Evolutionary conservation across 1,140 invertebrate species (phyloP).

Genomic region (Pogonomyrmex californicus): DNA sequence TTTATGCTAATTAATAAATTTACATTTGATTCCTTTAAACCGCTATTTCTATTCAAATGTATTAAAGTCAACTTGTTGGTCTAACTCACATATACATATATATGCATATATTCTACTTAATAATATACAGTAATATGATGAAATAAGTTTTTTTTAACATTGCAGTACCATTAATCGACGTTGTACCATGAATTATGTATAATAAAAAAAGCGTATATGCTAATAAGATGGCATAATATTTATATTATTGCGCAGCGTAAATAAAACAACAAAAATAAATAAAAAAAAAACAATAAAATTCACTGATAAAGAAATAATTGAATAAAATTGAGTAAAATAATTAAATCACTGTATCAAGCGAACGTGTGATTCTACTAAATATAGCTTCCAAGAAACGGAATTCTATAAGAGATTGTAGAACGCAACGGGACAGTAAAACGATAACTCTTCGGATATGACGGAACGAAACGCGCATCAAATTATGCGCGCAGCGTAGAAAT

Average conservation of each 20-base stretch:
- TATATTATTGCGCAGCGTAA: not conserved
- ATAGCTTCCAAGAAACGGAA: constrained; percentile 29
- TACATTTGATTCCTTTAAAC: no score
- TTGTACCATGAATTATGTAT: not conserved
- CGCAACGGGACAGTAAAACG: constrained; percentile 40
- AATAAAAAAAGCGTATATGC: not conserved
- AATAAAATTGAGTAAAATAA: not conserved
- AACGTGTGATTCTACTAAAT: not conserved
- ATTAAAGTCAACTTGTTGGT: not conserved
- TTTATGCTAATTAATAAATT: not conserved
- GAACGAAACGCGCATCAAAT: constrained; percentile 57
- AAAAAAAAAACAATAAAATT: not conserved
- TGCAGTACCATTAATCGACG: not conserved
- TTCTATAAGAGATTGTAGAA: constrained; percentile 40
- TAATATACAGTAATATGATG: not conserved
- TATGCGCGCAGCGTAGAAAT: constrained; percentile 54
- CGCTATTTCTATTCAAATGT: not conserved
- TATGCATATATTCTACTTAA: not conserved
- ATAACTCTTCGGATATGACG: constrained; percentile 47
- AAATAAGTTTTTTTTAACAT: not conserved
- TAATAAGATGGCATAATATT: not conserved
- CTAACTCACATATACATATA: not conserved
- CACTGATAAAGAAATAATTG: no score
- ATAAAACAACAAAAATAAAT: not conserved
- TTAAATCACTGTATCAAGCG: not conserved